A percentile compares a stretch with the other conserved stretches of the same genome.
Conservation (phyloP, 2,797 vertebrate species). For the Clamator glandarius region DNA sequence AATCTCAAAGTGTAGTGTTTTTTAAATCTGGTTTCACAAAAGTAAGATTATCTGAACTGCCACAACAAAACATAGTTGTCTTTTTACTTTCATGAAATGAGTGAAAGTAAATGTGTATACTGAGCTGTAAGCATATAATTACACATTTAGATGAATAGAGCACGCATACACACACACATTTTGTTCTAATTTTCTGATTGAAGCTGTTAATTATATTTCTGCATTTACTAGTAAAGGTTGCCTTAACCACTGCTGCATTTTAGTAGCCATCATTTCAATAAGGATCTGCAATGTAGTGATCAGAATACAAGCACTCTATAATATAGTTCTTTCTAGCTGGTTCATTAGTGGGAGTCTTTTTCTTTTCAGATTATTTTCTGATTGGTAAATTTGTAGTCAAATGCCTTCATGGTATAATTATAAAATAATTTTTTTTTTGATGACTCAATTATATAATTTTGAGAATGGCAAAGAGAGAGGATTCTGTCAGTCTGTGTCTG, state of each 20-base stretch:
- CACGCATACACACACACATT: fast-evolving
- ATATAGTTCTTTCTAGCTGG: not conserved
- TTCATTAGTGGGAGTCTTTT: not conserved
- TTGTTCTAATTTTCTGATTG: not conserved
- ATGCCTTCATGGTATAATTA: not conserved
- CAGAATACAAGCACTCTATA: not conserved
- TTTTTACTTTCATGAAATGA: not conserved
- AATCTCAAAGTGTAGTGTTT: not conserved
- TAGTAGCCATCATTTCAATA: not conserved
- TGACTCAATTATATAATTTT: not conserved
- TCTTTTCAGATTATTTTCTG: not conserved
- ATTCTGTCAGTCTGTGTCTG: not conserved
- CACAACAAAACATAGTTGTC: not conserved
- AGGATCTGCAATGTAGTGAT: not conserved
- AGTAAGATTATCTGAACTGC: not conserved
- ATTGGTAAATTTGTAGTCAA: not conserved
- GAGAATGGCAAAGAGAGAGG: not conserved
- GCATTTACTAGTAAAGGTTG: not conserved
- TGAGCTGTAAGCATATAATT: not conserved
- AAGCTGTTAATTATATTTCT: not conserved
- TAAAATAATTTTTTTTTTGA: not conserved
- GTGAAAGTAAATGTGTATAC: not conserved
- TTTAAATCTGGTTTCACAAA: not conserved
- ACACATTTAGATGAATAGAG: not conserved
- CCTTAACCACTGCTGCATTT: not conserved